phyloP scores from a whole-genome alignment of 2,888 invertebrate genomes.

The Muschampia plurimacula region DNA sequence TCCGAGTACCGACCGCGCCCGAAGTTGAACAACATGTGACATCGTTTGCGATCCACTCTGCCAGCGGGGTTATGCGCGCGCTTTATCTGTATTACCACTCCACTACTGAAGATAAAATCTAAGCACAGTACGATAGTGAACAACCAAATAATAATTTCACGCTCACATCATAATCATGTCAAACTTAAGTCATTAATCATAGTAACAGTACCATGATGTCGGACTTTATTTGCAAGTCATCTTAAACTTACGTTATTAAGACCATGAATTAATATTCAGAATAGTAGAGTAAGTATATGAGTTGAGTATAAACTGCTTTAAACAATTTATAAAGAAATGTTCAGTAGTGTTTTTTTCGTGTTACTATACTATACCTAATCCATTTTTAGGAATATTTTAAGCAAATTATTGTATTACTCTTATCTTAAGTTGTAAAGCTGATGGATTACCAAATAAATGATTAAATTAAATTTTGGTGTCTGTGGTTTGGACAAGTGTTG shows the following conservation, averaged over 20 bases:
- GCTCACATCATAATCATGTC: conserved; percentile 30
- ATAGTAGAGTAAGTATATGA: background rate
- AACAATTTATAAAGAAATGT: too few species aligned
- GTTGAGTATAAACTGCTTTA: background rate
- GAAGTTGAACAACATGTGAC: too few species aligned
- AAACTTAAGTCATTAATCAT: conserved; percentile 35
- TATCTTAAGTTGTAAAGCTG: too few species aligned
- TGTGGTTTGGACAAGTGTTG: background rate
- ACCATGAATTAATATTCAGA: background rate
- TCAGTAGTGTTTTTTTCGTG: too few species aligned
- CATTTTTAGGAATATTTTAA: too few species aligned
- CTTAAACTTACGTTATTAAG: conserved; percentile 7
- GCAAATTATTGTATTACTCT: too few species aligned
- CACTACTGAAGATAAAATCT: conserved; percentile 7
- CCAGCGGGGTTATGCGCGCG: too few species aligned
- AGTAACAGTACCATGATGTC: conserved; percentile 23
- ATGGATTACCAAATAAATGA: too few species aligned
- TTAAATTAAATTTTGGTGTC: background rate
- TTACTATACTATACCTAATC: too few species aligned
- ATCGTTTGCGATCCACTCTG: too few species aligned
- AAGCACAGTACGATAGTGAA: background rate
- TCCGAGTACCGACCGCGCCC: too few species aligned
- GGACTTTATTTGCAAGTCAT: conserved; percentile 33
- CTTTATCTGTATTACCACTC: background rate
- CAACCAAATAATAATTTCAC: conserved; percentile 26